Evolutionary conservation across 2,888 invertebrate genomes (phyloP).

Genomic region (Escarpia spicata): DNA sequence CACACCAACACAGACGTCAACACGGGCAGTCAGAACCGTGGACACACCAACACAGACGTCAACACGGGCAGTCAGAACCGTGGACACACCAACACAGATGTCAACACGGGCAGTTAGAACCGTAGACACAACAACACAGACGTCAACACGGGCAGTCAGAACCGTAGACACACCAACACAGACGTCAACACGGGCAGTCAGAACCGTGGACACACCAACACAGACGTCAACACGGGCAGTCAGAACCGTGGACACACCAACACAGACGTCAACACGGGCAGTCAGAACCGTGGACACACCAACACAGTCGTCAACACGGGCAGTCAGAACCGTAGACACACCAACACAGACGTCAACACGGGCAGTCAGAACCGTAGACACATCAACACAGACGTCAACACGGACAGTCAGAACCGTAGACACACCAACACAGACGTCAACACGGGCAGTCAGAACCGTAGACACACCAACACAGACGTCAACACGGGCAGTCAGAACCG

Average conservation of each 20-base stretch:
- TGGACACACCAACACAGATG: neutral
- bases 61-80: neutral
- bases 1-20: neutral
- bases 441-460: neutral
- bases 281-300: neutral
- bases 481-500: neutral
- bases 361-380: neutral
- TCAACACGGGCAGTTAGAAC: neutral
- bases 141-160: neutral
- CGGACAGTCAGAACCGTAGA: neutral
- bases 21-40: neutral
- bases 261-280: neutral
- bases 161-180: neutral
- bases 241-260: neutral
- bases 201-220: neutral
- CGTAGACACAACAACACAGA: neutral
- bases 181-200: neutral
- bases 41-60: neutral
- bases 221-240: neutral
- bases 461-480: neutral
- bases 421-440: neutral
- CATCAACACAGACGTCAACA: neutral
- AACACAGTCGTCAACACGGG: neutral
- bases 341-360: neutral
- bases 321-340: neutral